Base-by-base conservation (phyloP, 2,797 vertebrate genomes). In the Microctenopoma lineatum region DNA sequence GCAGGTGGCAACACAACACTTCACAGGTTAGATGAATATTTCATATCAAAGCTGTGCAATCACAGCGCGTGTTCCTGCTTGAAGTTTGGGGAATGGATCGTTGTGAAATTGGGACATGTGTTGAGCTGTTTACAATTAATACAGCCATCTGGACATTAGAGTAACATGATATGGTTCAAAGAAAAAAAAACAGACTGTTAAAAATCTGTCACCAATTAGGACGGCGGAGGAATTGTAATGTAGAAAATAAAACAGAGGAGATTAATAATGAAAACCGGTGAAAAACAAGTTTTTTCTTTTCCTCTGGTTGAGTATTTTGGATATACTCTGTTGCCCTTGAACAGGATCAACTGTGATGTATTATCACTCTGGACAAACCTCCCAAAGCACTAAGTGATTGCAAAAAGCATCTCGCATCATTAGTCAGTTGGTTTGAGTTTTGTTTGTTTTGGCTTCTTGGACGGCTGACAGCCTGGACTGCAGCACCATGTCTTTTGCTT, bases 11-110 rank as follows among this genome's bases (percentile, higher is more conserved):
- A 92, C 91, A 93, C 89, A 90, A 89, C 88, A 91, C 89, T 92
- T 93, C 89, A 91, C 87, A 91, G 90, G 92, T 91, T 77, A 84
- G 80, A 93, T 94, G 76, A 92, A 94, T 94, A 91, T 93, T 95
- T 95, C 54, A 95, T 93, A 89, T 75, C 80, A 90, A 92, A 92
- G 90, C 93, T 94, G 93, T 92, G 91, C 79, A 89, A 89, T 91
- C 90, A 89, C 87, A 87, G 84, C 64, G 13, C 90, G 87, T 77
- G 62, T 80, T 72, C 74, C 87, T 81, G 79, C 92, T 94, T 93
- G 89, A 92, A 92, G 92, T 93, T 92, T 85, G 73, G 80, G 85
- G 83, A 90, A 81, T 77, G 84, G 77, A 87, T 90, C 77, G 62
- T 59, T 82, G 77, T 16, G 78, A 92, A 90, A 90, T 85, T 85